A percentile compares a stretch with the other conserved stretches of the same genome.
Conservation (phyloP, 1,140 invertebrate species). For the Teleopsis dalmanni region DNA sequence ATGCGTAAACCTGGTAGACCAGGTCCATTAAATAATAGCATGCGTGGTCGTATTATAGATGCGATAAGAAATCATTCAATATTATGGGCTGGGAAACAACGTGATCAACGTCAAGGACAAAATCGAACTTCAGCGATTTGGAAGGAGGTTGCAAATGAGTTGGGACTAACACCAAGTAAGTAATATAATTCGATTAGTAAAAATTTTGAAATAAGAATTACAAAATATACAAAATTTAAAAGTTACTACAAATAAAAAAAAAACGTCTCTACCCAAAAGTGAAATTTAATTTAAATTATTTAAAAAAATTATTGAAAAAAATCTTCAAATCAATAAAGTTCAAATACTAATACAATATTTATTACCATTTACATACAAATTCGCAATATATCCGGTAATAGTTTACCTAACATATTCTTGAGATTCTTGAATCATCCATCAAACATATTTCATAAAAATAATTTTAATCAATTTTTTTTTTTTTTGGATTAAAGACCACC, state of each 20-base stretch:
- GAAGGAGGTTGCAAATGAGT: conserved; percentile 36
- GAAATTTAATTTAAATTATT: no score
- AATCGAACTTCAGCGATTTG: conserved; percentile 38
- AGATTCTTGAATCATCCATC: not conserved
- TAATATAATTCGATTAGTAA: conserved; percentile 1
- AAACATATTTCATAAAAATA: not conserved
- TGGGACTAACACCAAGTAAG: conserved; percentile 37
- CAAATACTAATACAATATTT: no score
- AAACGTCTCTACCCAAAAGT: no score
- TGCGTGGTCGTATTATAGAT: conserved; percentile 39
- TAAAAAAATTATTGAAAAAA: no score
- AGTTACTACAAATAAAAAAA: no score
- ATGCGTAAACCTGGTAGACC: conserved; percentile 32
- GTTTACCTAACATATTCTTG: no score
- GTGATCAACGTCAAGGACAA: conserved; percentile 24
- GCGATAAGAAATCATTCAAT: conserved; percentile 35
- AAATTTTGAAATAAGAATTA: no score
- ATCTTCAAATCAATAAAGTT: no score
- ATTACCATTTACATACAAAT: no score
- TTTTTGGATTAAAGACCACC: no score
- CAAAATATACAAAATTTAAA: no score
- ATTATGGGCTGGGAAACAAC: conserved; percentile 35
- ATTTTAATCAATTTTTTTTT: not conserved
- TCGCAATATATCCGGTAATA: no score
- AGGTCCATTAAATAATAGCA: conserved; percentile 39